These are phyloP conservation scores for Drosophila azteca DNA, from an alignment of 1,140 invertebrate species.

Conservation along the genomic window DNA sequence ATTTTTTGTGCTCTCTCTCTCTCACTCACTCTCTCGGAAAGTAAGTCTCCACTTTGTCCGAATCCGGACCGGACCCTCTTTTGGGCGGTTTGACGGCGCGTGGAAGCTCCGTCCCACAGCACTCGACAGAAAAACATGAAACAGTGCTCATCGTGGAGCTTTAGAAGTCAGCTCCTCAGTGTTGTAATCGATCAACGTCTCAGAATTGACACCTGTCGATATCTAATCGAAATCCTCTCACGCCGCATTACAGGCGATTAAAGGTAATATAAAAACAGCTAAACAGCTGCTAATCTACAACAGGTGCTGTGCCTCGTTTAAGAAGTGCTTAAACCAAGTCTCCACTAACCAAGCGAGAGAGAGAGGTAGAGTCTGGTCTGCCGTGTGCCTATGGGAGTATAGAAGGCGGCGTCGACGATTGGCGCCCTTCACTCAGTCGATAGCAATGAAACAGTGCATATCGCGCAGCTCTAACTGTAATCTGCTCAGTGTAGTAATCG, in stretches of 20 bases:
- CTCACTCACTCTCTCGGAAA: slow-evolving; percentile 25
- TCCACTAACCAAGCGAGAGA: too few relatives aligned
- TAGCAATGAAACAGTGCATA: too few relatives aligned
- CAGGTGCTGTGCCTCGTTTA: too few relatives aligned
- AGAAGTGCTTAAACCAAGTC: too few relatives aligned
- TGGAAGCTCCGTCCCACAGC: slow-evolving; percentile 31
- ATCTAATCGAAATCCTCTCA: slow-evolving; percentile 82
- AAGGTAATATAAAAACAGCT: slow-evolving; percentile 22
- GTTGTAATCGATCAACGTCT: slow-evolving; percentile 83
- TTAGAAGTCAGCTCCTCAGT: slow-evolving; percentile 76
- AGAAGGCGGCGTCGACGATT: too few relatives aligned
- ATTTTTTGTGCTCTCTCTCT: slow-evolving; percentile 2
- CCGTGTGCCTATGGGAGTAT: too few relatives aligned
- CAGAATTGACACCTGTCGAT: slow-evolving; percentile 84
- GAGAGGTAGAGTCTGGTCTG: too few relatives aligned
- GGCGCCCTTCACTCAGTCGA: too few relatives aligned
- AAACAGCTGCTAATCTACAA: neutral
- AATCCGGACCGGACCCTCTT: too few relatives aligned
- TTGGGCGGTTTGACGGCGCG: neutral
- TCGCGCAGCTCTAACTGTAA: too few relatives aligned
- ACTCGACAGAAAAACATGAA: slow-evolving; percentile 83
- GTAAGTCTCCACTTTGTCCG: slow-evolving; percentile 37
- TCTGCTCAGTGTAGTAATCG: too few relatives aligned
- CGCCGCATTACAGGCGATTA: slow-evolving; percentile 82
- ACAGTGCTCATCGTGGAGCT: slow-evolving; percentile 81